Evolutionary conservation across 2,113 vertebrate genomes (phyloP).

Genomic region (Pseudolaguvia tuberculata): DNA sequence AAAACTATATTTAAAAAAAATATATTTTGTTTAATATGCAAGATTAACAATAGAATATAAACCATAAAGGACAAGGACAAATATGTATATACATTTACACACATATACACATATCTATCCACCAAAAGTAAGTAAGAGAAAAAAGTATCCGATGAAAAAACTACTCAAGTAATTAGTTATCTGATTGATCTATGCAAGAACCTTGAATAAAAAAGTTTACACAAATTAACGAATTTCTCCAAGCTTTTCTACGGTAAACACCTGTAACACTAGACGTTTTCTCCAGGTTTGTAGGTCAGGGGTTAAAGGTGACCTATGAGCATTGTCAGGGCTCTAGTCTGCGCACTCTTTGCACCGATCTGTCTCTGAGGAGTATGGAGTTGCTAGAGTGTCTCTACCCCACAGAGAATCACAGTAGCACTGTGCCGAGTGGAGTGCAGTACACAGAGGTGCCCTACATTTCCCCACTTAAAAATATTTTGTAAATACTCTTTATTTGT

Average conservation of each 20-base stretch:
- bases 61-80: too few species aligned
- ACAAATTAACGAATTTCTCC: too few species aligned
- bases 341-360: constrained; percentile 79
- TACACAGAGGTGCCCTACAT: constrained; percentile 82
- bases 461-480: constrained; percentile 20
- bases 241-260: not conserved
- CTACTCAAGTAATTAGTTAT: too few species aligned
- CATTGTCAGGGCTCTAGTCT: constrained; percentile 81
- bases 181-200: too few species aligned
- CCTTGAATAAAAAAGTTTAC: too few species aligned
- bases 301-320: constrained; percentile 84
- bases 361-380: constrained; percentile 83
- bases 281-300: constrained; percentile 82
- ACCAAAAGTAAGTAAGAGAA: too few species aligned
- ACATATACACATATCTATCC: too few species aligned
- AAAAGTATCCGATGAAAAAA: too few species aligned
- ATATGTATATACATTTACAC: too few species aligned
- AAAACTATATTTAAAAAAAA: too few species aligned
- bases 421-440: constrained; percentile 70
- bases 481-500: not conserved
- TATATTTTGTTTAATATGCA: too few species aligned
- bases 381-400: constrained; percentile 91
- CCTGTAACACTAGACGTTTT: constrained; percentile 25
- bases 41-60: too few species aligned
- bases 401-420: constrained; percentile 69